These are phyloP conservation scores for Pterostichus niger DNA, from an alignment of 2,888 invertebrate genomes.

Conservation along the genomic window DNA sequence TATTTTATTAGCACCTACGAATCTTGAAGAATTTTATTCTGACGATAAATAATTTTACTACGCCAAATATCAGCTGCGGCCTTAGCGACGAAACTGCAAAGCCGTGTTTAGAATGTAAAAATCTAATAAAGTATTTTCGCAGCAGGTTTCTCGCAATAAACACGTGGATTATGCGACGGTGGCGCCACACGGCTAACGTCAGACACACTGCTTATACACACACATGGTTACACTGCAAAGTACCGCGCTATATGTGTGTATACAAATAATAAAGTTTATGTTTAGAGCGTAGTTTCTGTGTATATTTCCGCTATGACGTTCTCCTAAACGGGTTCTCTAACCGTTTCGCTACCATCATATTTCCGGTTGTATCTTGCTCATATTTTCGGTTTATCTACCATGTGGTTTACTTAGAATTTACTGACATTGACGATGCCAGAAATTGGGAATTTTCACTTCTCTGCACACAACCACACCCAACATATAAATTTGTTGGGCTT, in stretches of 20 bases:
- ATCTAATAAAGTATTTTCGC: slow-evolving; percentile 62
- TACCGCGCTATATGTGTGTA: slow-evolving; percentile 50
- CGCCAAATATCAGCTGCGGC: slow-evolving; percentile 33
- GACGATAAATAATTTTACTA: slow-evolving; percentile 45
- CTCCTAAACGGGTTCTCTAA: slow-evolving; percentile 51
- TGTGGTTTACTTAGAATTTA: slow-evolving; percentile 50
- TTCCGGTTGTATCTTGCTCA: slow-evolving; percentile 57
- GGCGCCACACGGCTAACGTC: slow-evolving; percentile 22
- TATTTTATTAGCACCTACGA: slow-evolving; percentile 10
- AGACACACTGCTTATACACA: slow-evolving; percentile 16
- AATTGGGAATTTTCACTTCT: slow-evolving; percentile 23
- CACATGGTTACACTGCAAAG: slow-evolving; percentile 37
- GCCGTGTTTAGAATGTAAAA: slow-evolving; percentile 61
- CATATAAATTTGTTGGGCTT: neutral
- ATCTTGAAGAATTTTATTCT: slow-evolving; percentile 45
- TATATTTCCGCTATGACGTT: slow-evolving; percentile 64
- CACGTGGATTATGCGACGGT: slow-evolving; percentile 61
- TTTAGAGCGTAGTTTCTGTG: slow-evolving; percentile 62
- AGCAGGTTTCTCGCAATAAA: slow-evolving; percentile 59
- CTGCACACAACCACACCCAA: neutral
- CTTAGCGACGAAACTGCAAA: slow-evolving; percentile 25
- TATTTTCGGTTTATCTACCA: slow-evolving; percentile 54
- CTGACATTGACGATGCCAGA: slow-evolving; percentile 45
- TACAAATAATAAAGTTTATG: slow-evolving; percentile 66
- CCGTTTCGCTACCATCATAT: slow-evolving; percentile 55